Evolutionary conservation across 2,888 invertebrate species (phyloP).

Genomic region (Callyntrura guangdongensis): DNA sequence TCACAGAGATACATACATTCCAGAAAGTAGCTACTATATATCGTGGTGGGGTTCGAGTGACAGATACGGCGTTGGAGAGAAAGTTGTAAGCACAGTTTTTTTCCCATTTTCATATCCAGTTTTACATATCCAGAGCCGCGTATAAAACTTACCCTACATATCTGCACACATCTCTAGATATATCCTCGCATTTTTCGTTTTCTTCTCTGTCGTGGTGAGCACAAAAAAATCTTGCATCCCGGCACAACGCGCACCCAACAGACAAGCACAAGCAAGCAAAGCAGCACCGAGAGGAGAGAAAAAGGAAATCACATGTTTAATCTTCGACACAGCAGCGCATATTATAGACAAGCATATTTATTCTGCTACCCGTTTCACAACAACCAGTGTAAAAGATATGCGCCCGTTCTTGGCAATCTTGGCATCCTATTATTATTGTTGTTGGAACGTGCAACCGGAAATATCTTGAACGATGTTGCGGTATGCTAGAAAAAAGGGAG

Average conservation of each 20-base stretch:
- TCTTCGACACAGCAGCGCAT: conserved; percentile 63
- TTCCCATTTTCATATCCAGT: neutral
- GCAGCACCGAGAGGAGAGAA: neutral
- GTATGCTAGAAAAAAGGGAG: conserved; percentile 43
- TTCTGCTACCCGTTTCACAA: conserved; percentile 17
- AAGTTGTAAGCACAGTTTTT: neutral
- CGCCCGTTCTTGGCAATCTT: conserved; percentile 47
- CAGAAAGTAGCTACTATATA: too few relatives aligned
- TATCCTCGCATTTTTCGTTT: neutral
- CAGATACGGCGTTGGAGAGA: conserved; percentile 21
- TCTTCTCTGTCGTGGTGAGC: neutral
- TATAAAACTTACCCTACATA: too few relatives aligned
- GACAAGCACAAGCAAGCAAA: neutral
- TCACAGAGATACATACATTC: neutral
- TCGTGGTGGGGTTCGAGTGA: neutral
- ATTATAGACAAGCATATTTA: conserved; percentile 20
- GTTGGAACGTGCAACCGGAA: conserved; percentile 72
- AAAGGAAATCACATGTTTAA: conserved; percentile 59
- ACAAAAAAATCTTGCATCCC: neutral
- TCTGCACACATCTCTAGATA: neutral
- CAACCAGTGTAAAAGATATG: conserved; percentile 32
- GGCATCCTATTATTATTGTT: conserved; percentile 70
- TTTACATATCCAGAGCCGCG: neutral
- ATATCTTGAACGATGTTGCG: conserved; percentile 66
- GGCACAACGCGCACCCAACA: neutral